Base-by-base conservation (phyloP, 2,888 invertebrate species). In the Parnassius orleans region DNA sequence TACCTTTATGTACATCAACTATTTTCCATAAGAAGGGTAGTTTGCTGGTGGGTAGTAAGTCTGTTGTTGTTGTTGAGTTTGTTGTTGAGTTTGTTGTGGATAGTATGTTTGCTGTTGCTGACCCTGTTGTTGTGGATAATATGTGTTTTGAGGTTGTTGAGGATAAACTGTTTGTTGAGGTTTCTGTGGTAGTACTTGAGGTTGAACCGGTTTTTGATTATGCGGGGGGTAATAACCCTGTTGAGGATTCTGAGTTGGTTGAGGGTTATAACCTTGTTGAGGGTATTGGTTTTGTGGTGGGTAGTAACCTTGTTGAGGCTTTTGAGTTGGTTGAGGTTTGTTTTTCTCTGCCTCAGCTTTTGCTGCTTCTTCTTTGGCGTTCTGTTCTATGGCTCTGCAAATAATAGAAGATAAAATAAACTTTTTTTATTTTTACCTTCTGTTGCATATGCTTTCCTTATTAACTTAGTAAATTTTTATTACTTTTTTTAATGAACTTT, bases 301-400 rank as follows among this genome's bases (percentile, higher is more conserved):
- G 53, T 70, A 65, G 65, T 72, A 69, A 7, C 56, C 55, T n/a
- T 70, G 72, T 15, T 67, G 70, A 7, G 72, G 69, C 44, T 72
- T 69, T 47, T 66, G 63, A 47, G 66, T 67, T 12, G 68, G 62
- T 57, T 73, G 75, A 42, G 70, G 74, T 59, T 83, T 78, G 65
- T 83, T 77, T 66, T 82, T 80, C 59, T 82, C 79, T 1, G 84
- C 83, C 70, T 83, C 79, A 3, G 76, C 76, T 66, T 76, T 76
- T 11, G 71, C 77, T 55, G 79, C 79, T 69, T 83, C 82, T 54
- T 83, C 85, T 57, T 81, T 82, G 2, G 84, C 84, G 60, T 79
- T 81, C 70, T 86, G 78, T 53, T 85, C 87, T 58, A 85, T 70
- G 50, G 87, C 74, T 46, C 87, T 83, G 77, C 57, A 74, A 74